These are phyloP conservation scores for Hypotaenidia philippensis DNA, from an alignment of 2,797 vertebrate genomes.

Conservation along the genomic window DNA sequence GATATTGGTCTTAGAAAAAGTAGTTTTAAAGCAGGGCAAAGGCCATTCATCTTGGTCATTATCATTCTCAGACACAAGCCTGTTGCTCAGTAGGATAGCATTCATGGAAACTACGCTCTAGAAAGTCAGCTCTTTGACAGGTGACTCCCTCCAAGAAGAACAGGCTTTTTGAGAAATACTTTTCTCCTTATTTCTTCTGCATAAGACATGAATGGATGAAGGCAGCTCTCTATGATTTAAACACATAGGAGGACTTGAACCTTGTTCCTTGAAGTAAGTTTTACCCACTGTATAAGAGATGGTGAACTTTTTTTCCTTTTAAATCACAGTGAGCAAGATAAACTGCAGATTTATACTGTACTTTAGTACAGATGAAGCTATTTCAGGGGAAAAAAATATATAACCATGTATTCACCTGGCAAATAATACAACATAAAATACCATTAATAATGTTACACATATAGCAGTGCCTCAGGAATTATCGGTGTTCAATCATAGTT, in stretches of 20 bases:
- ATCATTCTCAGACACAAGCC: background rate
- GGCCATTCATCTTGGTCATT: background rate
- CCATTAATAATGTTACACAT: background rate
- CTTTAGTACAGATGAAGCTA: background rate
- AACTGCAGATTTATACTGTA: background rate
- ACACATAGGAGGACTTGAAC: background rate
- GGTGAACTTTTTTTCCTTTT: background rate
- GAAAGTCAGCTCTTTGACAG: background rate
- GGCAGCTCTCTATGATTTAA: background rate
- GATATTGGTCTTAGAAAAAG: background rate
- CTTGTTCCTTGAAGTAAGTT: background rate
- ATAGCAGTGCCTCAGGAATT: background rate
- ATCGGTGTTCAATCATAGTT: background rate
- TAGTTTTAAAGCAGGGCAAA: background rate
- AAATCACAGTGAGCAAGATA: background rate
- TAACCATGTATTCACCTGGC: background rate
- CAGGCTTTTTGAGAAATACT: background rate
- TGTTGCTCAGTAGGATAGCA: background rate
- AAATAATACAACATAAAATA: background rate
- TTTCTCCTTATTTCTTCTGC: background rate
- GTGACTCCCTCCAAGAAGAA: background rate
- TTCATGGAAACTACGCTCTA: background rate
- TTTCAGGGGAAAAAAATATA: background rate
- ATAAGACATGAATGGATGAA: background rate
- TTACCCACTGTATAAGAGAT: background rate